A percentile compares a stretch with the other conserved stretches of the same genome.
phyloP scores from a whole-genome alignment of 2,888 invertebrate species.

The Rotaria socialis region DNA sequence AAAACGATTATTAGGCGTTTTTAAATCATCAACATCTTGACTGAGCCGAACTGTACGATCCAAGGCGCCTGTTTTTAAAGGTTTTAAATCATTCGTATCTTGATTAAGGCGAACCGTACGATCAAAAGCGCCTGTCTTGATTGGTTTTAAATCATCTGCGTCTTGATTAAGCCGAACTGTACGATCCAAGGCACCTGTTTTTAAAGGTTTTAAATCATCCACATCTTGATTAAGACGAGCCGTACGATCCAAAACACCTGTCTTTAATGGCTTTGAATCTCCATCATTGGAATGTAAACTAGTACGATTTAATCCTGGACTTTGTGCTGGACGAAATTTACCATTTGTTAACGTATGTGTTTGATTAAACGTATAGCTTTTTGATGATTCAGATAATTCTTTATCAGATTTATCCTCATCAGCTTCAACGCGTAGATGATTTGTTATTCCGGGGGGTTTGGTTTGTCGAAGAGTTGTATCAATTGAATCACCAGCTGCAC shows the following conservation, averaged over 20 bases:
- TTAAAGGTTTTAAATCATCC: too few species aligned
- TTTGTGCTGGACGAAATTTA: neutral
- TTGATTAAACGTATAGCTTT: conserved; percentile 3
- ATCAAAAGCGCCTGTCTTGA: neutral
- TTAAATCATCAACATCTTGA: neutral
- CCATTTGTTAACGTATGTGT: neutral
- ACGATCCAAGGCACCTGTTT: neutral
- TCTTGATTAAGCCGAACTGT: neutral
- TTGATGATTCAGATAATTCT: neutral
- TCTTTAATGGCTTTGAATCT: neutral
- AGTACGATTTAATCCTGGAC: neutral
- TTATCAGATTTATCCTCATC: conserved; percentile 4
- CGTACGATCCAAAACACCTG: neutral
- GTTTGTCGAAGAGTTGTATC: neutral
- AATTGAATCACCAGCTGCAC: neutral
- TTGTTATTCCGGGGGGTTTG: neutral
- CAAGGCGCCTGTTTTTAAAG: neutral
- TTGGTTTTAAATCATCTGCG: neutral
- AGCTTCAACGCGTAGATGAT: neutral
- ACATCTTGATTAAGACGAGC: neutral
- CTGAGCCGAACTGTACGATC: neutral
- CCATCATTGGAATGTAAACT: neutral
- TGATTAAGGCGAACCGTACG: neutral
- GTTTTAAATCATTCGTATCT: neutral
- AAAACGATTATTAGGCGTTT: neutral